Base-by-base conservation (phyloP, 2,888 invertebrate species). In the Entomobrya multifasciata region DNA sequence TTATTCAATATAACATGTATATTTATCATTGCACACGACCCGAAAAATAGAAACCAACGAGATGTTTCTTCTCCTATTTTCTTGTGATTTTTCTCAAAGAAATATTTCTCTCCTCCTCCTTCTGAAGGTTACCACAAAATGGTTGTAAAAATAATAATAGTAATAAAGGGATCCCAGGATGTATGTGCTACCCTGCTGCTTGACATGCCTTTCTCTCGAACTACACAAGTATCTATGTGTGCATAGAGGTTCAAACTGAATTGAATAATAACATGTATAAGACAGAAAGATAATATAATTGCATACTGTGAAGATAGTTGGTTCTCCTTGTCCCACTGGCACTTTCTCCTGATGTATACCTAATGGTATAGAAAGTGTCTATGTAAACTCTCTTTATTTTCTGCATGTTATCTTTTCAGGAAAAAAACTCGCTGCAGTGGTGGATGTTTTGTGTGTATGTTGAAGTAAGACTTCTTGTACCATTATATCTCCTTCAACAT, bases 101-200 rank as follows among this genome's bases (percentile, higher is more conserved):
- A 74, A 74, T 52, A 74, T 74, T 36, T 74, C 27, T 55, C 52
- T 55, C 20, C 55, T 55, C 30, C 22, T 52, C 17, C 27, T 11
- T 80, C 10, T 70, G 80, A 80, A 80, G 80, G 80, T 80, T 70
- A 80, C 80, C 70, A 57, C 70, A 67, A 80, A 62, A 78, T 62
- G 30, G 55, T 36, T 74, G 52, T 55, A 62, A 79, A 77, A 77
- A 76, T 62, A 62, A 80, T 67, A 80, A 80, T 70, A 67, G 70
- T 41, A 52, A 52, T 15, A 36, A 49, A 72, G 49, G 52, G 49
- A 67, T 44, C 22, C 67, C 44, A 70, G 36, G 36, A 4, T 36
- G 8, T 36, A 36, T 6, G 8, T 4, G 36, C 36, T 36, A 36
- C 36, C 4, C 36, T 8, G 5, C 36, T 36, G 8, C 8, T 8